phyloP scores from a whole-genome alignment of 2,113 vertebrate genomes.

The Albula glossodonta region DNA sequence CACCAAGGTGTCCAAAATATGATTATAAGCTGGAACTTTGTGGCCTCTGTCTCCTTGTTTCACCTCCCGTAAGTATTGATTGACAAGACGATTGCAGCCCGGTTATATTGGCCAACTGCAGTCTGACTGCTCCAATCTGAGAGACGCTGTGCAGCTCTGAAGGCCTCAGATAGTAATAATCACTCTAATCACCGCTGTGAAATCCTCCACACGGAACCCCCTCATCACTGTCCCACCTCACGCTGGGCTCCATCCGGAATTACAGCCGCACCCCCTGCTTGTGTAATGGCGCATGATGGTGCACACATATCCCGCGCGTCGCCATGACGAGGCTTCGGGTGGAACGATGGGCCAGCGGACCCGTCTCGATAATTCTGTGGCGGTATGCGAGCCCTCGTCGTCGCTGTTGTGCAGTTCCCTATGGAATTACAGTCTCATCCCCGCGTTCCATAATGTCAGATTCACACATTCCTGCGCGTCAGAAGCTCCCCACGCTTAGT shows the following conservation, averaged over 20 bases:
- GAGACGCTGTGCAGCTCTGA: not conserved
- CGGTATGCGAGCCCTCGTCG: not conserved
- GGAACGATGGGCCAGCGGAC: not conserved
- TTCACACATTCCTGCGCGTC: conserved; percentile 24
- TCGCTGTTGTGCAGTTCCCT: not conserved
- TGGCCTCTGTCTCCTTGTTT: not conserved
- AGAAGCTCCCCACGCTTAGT: conserved; percentile 7
- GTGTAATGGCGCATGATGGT: not conserved
- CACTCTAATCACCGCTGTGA: not conserved
- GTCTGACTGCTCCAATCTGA: not conserved
- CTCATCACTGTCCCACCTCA: not conserved
- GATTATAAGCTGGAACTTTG: not conserved
- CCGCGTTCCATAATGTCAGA: conserved; percentile 20
- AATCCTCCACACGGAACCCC: not conserved
- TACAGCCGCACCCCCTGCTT: not conserved
- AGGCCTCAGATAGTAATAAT: not conserved
- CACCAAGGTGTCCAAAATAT: not conserved
- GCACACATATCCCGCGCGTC: not conserved
- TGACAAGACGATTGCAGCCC: conserved; percentile 2
- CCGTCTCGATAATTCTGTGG: not conserved
- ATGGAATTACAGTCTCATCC: not conserved
- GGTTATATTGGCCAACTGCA: not conserved
- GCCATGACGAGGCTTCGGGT: not conserved
- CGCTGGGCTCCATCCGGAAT: not conserved
- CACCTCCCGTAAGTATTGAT: not conserved